A percentile compares a stretch with the other conserved stretches of the same genome.
These are phyloP conservation scores for Macquaria australasica DNA, from an alignment of 2,113 vertebrate species.

Conservation along the genomic window DNA sequence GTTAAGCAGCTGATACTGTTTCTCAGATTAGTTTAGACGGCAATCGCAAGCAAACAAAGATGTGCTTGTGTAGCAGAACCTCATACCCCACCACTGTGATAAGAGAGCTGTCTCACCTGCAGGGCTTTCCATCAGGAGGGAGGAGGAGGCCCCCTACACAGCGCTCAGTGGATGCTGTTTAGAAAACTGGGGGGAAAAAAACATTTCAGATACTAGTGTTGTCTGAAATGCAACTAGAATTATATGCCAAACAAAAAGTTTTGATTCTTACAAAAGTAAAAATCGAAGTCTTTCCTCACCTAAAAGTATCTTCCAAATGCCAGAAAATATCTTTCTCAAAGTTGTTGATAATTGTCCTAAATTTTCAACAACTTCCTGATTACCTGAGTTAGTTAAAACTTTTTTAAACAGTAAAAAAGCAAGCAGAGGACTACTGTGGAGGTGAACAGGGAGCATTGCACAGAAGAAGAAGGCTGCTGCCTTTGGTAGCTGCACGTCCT, in stretches of 20 bases:
- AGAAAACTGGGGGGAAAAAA: background rate
- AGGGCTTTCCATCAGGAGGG: slow-evolving; percentile 62
- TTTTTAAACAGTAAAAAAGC: background rate
- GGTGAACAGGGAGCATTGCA: slow-evolving; percentile 4
- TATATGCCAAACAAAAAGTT: background rate
- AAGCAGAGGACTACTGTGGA: background rate
- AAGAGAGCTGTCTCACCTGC: slow-evolving; percentile 73
- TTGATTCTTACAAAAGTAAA: background rate
- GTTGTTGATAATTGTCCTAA: background rate
- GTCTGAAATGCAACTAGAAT: slow-evolving; percentile 1
- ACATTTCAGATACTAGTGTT: background rate
- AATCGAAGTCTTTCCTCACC: no score
- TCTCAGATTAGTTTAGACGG: slow-evolving; percentile 64
- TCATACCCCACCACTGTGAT: slow-evolving; percentile 55
- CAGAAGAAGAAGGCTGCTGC: slow-evolving; percentile 13
- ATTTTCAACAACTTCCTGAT: background rate
- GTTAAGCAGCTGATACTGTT: slow-evolving; percentile 73
- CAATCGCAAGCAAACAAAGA: slow-evolving; percentile 68
- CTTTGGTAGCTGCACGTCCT: slow-evolving; percentile 50
- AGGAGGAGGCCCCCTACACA: background rate
- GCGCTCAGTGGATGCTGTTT: background rate
- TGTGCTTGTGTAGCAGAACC: slow-evolving; percentile 68
- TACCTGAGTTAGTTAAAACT: no score
- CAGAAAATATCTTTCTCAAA: background rate
- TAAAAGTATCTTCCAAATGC: background rate